Conservation (phyloP, 2,888 invertebrate species). For the Eupithecia vulgata region DNA sequence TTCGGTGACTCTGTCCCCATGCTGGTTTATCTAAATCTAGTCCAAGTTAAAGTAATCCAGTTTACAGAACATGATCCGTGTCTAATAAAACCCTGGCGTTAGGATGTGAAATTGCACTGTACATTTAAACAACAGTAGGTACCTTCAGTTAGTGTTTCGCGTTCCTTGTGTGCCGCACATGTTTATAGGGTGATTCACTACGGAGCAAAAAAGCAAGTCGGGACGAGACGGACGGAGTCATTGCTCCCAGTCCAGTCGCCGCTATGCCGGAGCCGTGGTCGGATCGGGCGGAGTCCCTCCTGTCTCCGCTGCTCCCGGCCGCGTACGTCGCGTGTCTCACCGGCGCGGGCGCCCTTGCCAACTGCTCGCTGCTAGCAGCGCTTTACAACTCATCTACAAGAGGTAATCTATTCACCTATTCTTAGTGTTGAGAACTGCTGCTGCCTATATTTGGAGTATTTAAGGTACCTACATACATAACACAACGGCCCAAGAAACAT, state of each 20-base stretch:
- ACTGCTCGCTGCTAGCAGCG: conserved; percentile 72
- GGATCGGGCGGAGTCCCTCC: conserved; percentile 63
- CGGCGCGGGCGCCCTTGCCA: conserved; percentile 74
- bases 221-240: conserved; percentile 76
- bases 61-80: neutral
- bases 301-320: conserved; percentile 71
- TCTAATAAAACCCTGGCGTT: conserved; percentile 15
- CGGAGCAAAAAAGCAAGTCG: conserved; percentile 68
- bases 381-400: conserved; percentile 75
- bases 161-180: conserved; percentile 70
- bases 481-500: neutral
- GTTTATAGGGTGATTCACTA: conserved; percentile 75
- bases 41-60: neutral
- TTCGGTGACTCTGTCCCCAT: neutral
- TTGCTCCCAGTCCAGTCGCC: conserved; percentile 79
- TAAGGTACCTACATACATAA: neutral
- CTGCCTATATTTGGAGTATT: neutral
- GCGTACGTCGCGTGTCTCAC: conserved; percentile 68
- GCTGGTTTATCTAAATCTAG: neutral
- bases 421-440: neutral
- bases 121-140: conserved; percentile 41
- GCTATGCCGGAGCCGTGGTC: conserved; percentile 68
- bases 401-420: conserved; percentile 58
- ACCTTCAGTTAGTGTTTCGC: conserved; percentile 52
- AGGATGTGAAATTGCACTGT: conserved; percentile 41